These are phyloP conservation scores for Palaemon carinicauda DNA, from an alignment of 1,140 invertebrate genomes.

Conservation along the genomic window DNA sequence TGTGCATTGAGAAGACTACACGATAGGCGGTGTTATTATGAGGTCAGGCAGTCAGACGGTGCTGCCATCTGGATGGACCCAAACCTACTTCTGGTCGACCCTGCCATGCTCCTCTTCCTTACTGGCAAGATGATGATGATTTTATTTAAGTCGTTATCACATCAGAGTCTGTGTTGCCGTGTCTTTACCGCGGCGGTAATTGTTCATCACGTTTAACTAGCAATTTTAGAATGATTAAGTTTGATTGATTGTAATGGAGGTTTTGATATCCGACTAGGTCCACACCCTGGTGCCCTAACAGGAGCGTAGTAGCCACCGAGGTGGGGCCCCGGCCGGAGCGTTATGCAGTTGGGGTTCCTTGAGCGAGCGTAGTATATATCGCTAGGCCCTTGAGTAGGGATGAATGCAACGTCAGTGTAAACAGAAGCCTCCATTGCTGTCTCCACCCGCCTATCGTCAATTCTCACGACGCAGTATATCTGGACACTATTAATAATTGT, in stretches of 20 bases:
- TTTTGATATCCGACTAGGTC: background rate
- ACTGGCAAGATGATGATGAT: background rate
- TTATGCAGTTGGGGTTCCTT: slow-evolving; percentile 5
- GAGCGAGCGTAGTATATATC: background rate
- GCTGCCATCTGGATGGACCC: slow-evolving; percentile 22
- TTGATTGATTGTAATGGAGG: too few relatives aligned
- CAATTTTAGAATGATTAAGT: too few relatives aligned
- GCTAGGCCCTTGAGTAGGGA: too few relatives aligned
- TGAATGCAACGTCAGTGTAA: slow-evolving; percentile 18
- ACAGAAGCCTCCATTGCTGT: background rate
- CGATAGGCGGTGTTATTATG: background rate
- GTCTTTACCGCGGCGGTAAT: too few relatives aligned
- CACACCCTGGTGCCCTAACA: slow-evolving; percentile 22
- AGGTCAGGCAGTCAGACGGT: background rate
- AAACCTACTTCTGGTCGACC: background rate
- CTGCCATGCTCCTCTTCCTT: background rate
- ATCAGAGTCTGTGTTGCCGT: too few relatives aligned
- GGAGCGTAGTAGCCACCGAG: slow-evolving; percentile 19
- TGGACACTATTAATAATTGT: too few relatives aligned
- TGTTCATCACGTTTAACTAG: too few relatives aligned
- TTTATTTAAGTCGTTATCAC: too few relatives aligned
- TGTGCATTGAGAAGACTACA: too few relatives aligned
- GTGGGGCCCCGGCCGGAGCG: slow-evolving; percentile 13
- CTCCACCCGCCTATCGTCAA: background rate
- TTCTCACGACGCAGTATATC: slow-evolving; percentile 14